These are phyloP conservation scores for Chinchilla lanigera DNA, from an alignment of 2,113 vertebrate species.

Conservation along the genomic window DNA sequence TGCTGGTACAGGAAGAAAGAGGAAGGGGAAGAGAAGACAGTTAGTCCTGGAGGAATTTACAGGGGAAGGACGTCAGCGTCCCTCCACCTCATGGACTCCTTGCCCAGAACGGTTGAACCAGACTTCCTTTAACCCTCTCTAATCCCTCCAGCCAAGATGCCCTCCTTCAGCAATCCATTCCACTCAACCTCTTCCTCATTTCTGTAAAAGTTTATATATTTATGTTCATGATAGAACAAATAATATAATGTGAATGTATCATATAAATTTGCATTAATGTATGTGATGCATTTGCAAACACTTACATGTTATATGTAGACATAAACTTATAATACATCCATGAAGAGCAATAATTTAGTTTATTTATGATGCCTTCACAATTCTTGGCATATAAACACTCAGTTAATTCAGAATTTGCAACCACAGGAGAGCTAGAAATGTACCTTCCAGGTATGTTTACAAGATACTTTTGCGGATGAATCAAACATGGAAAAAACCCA, in stretches of 20 bases:
- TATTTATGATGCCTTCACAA: background rate
- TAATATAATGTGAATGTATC: background rate
- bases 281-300: background rate
- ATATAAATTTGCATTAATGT: background rate
- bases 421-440: slow-evolving; percentile 38
- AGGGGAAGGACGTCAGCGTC: background rate
- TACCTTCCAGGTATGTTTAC: slow-evolving; percentile 53
- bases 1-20: background rate
- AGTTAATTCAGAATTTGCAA: slow-evolving; percentile 71
- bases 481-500: slow-evolving; percentile 5
- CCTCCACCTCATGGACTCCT: background rate
- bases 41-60: background rate
- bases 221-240: background rate
- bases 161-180: background rate
- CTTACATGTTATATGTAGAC: background rate
- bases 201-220: background rate
- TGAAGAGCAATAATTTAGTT: background rate
- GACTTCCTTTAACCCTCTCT: background rate
- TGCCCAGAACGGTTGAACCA: background rate
- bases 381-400: slow-evolving; percentile 21
- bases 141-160: fast-evolving
- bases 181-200: background rate
- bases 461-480: slow-evolving; percentile 42
- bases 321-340: slow-evolving; percentile 26
- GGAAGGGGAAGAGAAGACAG: background rate